Conservation (phyloP, 2,888 invertebrate species). For the Anarsia innoxiella region DNA sequence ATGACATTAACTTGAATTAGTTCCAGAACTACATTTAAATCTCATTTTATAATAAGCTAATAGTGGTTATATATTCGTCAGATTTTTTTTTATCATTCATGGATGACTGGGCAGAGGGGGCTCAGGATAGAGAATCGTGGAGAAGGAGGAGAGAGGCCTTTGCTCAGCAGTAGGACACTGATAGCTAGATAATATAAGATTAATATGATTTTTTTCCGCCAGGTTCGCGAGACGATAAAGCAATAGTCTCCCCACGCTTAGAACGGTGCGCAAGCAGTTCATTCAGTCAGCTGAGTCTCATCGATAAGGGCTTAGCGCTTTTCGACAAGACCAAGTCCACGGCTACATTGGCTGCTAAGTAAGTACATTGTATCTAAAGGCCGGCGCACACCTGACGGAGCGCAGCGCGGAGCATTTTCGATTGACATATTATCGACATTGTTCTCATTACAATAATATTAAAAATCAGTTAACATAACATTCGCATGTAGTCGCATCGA, state of each 20-base stretch:
- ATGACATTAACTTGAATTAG: too few relatives aligned
- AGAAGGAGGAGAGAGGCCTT: too few relatives aligned
- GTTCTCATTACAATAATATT: too few relatives aligned
- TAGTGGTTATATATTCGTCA: neutral
- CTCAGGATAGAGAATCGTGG: too few relatives aligned
- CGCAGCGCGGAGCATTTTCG: too few relatives aligned
- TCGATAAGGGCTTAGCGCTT: slow-evolving; percentile 47
- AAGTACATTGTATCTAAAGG: slow-evolving; percentile 5
- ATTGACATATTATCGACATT: too few relatives aligned
- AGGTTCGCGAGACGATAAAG: slow-evolving; percentile 26
- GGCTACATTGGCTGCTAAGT: slow-evolving; percentile 25
- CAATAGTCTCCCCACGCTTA: slow-evolving; percentile 41
- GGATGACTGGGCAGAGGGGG: too few relatives aligned
- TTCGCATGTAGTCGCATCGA: neutral
- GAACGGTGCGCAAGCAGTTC: slow-evolving; percentile 36
- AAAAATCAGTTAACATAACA: neutral
- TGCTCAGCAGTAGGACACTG: neutral
- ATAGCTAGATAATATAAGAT: neutral
- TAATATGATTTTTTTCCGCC: neutral
- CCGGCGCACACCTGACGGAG: neutral
- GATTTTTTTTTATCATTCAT: too few relatives aligned
- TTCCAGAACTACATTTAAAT: too few relatives aligned
- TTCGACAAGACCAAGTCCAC: slow-evolving; percentile 53
- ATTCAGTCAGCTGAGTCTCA: slow-evolving; percentile 38
- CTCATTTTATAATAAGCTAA: too few relatives aligned